phyloP scores from a whole-genome alignment of 2,888 invertebrate genomes.

The Rhagonycha fulva region DNA sequence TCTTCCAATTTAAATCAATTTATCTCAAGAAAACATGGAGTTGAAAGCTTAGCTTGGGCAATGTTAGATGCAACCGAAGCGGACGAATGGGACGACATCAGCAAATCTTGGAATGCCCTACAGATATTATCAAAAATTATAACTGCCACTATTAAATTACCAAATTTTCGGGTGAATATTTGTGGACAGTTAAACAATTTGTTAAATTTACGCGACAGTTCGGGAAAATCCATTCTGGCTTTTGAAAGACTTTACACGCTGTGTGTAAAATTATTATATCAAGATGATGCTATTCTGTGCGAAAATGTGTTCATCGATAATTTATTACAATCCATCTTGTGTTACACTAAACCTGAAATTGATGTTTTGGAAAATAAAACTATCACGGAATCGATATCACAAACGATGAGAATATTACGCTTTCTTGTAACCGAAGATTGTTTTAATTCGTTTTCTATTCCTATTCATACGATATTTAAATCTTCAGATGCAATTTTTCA shows the following conservation, averaged over 20 bases:
- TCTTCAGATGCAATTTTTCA: slow-evolving; percentile 56
- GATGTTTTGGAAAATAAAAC: slow-evolving; percentile 44
- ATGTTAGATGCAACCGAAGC: slow-evolving; percentile 57
- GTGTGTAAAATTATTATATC: slow-evolving; percentile 61
- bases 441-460: slow-evolving; percentile 42
- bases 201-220: slow-evolving; percentile 52
- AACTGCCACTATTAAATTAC: slow-evolving; percentile 59
- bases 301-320: slow-evolving; percentile 50
- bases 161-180: slow-evolving; percentile 61
- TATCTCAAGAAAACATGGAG: slow-evolving; percentile 65
- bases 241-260: slow-evolving; percentile 56
- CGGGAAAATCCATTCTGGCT: slow-evolving; percentile 52
- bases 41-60: slow-evolving; percentile 66
- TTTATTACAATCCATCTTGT: slow-evolving; percentile 39
- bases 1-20: slow-evolving; percentile 64
- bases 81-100: slow-evolving; percentile 52
- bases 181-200: slow-evolving; percentile 60
- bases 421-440: slow-evolving; percentile 41
- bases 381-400: slow-evolving; percentile 40
- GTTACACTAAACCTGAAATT: slow-evolving; percentile 38
- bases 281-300: slow-evolving; percentile 56
- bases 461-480: slow-evolving; percentile 50
- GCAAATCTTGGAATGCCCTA: slow-evolving; percentile 69
- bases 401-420: slow-evolving; percentile 42
- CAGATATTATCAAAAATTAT: slow-evolving; percentile 70